phyloP scores from a whole-genome alignment of 23 tunicate genomes.

The Trididemnum nubilum region DNA sequence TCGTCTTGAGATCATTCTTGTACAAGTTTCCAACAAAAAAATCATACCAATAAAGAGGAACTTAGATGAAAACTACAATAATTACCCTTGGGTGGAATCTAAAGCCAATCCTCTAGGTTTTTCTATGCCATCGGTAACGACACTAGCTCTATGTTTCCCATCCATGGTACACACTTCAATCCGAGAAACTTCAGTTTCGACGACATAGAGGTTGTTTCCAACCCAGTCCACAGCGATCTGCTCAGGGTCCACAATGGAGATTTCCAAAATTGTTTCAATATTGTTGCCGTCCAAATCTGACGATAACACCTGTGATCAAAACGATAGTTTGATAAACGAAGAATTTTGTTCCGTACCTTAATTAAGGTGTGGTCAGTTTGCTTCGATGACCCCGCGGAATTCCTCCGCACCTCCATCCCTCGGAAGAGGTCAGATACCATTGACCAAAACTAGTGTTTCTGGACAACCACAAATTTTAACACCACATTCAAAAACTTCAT shows the following conservation, averaged over 20 bases:
- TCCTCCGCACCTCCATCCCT: no score
- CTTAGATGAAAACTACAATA: no score
- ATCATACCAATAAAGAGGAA: no score
- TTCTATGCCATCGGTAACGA: slow-evolving; percentile 59
- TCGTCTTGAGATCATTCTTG: no score
- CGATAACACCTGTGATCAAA: slow-evolving; percentile 59
- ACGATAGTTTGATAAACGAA: no score
- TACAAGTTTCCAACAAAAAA: no score
- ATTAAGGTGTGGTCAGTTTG: not conserved
- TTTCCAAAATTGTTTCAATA: slow-evolving; percentile 31
- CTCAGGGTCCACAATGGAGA: slow-evolving; percentile 57
- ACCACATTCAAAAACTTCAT: no score
- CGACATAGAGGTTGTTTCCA: slow-evolving; percentile 72
- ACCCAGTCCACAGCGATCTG: slow-evolving; percentile 90
- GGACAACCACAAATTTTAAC: no score
- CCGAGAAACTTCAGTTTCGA: slow-evolving; percentile 74
- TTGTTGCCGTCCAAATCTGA: slow-evolving; percentile 66
- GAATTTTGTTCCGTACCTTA: not conserved
- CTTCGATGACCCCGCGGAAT: not conserved
- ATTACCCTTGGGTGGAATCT: slow-evolving; percentile 81
- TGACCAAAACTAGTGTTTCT: no score
- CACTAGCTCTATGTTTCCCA: slow-evolving; percentile 57
- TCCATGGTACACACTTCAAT: slow-evolving; percentile 71
- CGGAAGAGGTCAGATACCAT: no score
- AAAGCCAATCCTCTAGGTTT: slow-evolving; percentile 75